Evolutionary conservation across 2,797 vertebrate species (phyloP).

Genomic region (Gadopsis marmoratus): DNA sequence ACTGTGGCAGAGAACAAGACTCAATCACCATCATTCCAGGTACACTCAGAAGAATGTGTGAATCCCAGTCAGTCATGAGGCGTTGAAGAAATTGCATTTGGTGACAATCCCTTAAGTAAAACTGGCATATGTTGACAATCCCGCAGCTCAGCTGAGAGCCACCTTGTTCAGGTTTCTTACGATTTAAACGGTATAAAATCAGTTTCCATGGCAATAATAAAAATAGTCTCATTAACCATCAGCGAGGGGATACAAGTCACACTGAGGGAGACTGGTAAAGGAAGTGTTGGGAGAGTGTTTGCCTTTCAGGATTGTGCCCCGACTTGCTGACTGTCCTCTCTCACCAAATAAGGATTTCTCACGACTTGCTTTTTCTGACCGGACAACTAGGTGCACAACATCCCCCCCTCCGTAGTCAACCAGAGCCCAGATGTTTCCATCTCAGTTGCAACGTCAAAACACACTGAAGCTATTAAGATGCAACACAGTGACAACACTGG

Average conservation of each 20-base stretch:
- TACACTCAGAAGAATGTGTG: not conserved
- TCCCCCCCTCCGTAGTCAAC: conserved; percentile 15
- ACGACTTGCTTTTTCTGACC: conserved; percentile 23
- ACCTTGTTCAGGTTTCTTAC: not conserved
- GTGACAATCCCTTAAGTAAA: not conserved
- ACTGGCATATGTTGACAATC: not conserved
- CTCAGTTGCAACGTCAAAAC: conserved; percentile 43
- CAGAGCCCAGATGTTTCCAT: conserved; percentile 44
- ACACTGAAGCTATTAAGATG: conserved; percentile 17
- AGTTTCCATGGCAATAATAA: conserved; percentile 46
- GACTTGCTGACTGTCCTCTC: conserved; percentile 26
- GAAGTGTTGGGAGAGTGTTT: conserved; percentile 7
- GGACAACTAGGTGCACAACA: conserved; percentile 23
- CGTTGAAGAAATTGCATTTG: not conserved
- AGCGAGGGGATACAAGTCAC: not conserved
- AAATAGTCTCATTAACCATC: conserved; percentile 23
- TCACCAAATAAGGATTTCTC: conserved; percentile 73
- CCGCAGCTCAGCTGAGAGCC: not conserved
- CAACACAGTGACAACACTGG: conserved; percentile 1
- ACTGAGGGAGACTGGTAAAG: not conserved
- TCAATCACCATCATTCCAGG: not conserved
- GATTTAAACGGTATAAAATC: conserved; percentile 1
- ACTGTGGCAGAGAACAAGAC: not conserved
- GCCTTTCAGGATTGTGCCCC: conserved; percentile 10
- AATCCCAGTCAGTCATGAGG: not conserved